phyloP scores from a whole-genome alignment of 2,888 invertebrate genomes.

The Thymelicus lineola region DNA sequence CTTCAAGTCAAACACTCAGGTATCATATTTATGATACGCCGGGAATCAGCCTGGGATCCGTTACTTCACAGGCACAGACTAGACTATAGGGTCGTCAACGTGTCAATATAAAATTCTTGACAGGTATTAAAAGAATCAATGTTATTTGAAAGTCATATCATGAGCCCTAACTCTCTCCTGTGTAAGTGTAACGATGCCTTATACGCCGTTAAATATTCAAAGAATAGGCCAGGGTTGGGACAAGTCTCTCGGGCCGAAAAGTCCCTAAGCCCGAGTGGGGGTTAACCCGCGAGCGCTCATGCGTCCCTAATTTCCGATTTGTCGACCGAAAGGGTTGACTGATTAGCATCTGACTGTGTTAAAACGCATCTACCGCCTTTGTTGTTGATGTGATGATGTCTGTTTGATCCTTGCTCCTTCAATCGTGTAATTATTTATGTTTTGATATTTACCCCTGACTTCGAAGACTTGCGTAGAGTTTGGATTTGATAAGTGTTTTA shows the following conservation, averaged over 20 bases:
- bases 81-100: too few relatives aligned
- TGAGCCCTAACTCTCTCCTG: neutral
- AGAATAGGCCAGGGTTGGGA: conserved; percentile 69
- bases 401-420: conserved; percentile 55
- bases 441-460: conserved; percentile 34
- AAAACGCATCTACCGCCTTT: conserved; percentile 70
- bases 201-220: conserved; percentile 80
- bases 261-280: conserved; percentile 58
- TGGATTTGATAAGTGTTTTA: conserved; percentile 2
- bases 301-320: conserved; percentile 84
- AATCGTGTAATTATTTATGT: conserved; percentile 39
- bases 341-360: conserved; percentile 83
- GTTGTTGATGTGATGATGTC: conserved; percentile 61
- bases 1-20: too few relatives aligned
- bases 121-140: too few relatives aligned
- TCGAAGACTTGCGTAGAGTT: conserved; percentile 10
- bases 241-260: conserved; percentile 69
- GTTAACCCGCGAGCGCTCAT: conserved; percentile 80
- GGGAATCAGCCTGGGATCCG: too few relatives aligned
- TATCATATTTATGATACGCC: too few relatives aligned
- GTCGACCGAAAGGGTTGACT: conserved; percentile 82
- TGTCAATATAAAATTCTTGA: too few relatives aligned
- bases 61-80: too few relatives aligned
- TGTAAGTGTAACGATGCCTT: conserved; percentile 45
- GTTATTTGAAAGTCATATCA: neutral